phyloP scores from a whole-genome alignment of 2,888 invertebrate species.

The Nomada ferruginata region DNA sequence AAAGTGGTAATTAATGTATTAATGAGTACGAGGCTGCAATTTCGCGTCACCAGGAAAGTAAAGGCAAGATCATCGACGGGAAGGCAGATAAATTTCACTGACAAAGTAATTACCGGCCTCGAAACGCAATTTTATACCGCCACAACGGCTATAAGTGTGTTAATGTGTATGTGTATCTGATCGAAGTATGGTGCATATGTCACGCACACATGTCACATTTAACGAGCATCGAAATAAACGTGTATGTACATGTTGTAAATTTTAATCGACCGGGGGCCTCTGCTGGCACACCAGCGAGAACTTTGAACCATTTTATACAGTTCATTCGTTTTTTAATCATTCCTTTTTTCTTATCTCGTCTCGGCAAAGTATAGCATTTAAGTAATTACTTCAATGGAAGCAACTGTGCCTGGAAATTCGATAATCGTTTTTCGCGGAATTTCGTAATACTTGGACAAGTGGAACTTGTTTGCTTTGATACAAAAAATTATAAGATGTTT shows the following conservation, averaged over 20 bases:
- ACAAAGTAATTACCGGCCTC: slow-evolving; percentile 63
- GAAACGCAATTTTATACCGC: slow-evolving; percentile 53
- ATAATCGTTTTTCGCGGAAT: too few relatives aligned
- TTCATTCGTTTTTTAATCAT: too few relatives aligned
- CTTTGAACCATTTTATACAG: neutral
- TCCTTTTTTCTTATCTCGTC: neutral
- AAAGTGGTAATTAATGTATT: slow-evolving; percentile 59
- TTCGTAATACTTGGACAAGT: neutral
- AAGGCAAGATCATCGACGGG: slow-evolving; percentile 51
- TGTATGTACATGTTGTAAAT: slow-evolving; percentile 7
- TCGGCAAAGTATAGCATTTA: too few relatives aligned
- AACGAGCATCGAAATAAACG: slow-evolving; percentile 55
- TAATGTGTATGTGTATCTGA: slow-evolving; percentile 27
- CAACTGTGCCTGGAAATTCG: too few relatives aligned
- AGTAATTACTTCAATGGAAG: neutral
- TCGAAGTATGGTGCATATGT: slow-evolving; percentile 46
- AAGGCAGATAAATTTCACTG: slow-evolving; percentile 62
- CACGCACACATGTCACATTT: slow-evolving; percentile 47
- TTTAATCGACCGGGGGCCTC: neutral
- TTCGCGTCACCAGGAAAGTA: slow-evolving; percentile 43
- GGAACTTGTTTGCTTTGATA: neutral
- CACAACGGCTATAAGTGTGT: neutral
- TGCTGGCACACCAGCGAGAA: neutral
- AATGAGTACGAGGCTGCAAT: slow-evolving; percentile 49
- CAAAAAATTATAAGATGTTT: too few relatives aligned